Conservation (phyloP, 2,113 vertebrate genomes). For the Notarius quadriscutis region DNA sequence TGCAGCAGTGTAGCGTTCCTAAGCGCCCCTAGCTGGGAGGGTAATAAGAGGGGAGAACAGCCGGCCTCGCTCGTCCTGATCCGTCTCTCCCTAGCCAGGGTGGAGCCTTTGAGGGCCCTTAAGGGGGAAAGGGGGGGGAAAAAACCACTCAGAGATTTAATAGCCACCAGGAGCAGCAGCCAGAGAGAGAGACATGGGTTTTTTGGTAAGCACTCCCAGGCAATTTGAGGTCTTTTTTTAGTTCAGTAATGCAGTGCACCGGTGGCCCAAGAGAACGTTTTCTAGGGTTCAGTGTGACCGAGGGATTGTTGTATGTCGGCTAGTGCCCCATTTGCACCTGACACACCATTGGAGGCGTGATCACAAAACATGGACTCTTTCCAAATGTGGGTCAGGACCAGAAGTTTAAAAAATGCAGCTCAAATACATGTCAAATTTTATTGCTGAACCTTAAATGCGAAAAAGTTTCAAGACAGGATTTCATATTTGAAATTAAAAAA, state of each 20-base stretch:
- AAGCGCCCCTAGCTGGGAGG: slow-evolving; percentile 49
- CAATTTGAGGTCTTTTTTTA: slow-evolving; percentile 73
- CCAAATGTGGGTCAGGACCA: slow-evolving; percentile 36
- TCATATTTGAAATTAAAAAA: not conserved
- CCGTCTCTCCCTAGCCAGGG: slow-evolving; percentile 45
- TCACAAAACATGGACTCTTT: slow-evolving; percentile 61
- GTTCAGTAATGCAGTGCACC: slow-evolving; percentile 65
- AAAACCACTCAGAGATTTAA: slow-evolving; percentile 67
- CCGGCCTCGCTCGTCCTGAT: slow-evolving; percentile 37
- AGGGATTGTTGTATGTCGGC: slow-evolving; percentile 67
- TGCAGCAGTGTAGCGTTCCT: slow-evolving; percentile 55
- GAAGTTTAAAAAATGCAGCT: slow-evolving; percentile 3
- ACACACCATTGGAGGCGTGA: slow-evolving; percentile 68
- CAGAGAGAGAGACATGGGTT: slow-evolving; percentile 58
- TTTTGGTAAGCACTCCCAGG: slow-evolving; percentile 60
- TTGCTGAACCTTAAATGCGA: not conserved
- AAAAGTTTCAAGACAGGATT: not conserved
- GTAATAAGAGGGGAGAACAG: slow-evolving; percentile 46
- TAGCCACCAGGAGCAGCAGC: slow-evolving; percentile 59
- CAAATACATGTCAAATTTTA: slow-evolving; percentile 32
- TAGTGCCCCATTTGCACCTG: slow-evolving; percentile 71
- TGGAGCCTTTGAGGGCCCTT: slow-evolving; percentile 57
- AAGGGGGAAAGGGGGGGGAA: slow-evolving; percentile 22
- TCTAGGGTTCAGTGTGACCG: slow-evolving; percentile 66
- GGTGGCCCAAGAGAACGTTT: slow-evolving; percentile 64